Percentiles rank a stretch among this genome's conserved stretches.
Conservation (phyloP, 2,888 invertebrate species). For the Zeuzera pyrina region DNA sequence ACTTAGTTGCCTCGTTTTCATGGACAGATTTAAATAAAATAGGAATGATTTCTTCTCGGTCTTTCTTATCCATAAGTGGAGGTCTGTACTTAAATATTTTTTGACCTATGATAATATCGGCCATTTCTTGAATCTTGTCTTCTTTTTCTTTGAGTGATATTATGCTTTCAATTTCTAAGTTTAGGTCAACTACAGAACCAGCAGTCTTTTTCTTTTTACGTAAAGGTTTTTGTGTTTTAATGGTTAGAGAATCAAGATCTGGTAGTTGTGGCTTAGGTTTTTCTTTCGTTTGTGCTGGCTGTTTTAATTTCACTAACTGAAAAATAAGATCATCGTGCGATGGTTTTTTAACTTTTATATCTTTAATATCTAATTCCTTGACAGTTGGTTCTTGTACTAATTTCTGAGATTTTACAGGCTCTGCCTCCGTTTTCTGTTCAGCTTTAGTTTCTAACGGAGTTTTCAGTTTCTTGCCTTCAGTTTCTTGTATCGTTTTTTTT, state of each 20-base stretch:
- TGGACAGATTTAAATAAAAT: constrained; percentile 24
- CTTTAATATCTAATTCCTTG: constrained; percentile 22
- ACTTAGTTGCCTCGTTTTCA: constrained; percentile 12
- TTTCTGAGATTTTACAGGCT: constrained; percentile 9
- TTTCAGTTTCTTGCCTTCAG: constrained; percentile 5
- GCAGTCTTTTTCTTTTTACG: constrained; percentile 15
- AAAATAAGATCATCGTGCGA: constrained; percentile 28
- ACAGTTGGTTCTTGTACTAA: constrained; percentile 11
- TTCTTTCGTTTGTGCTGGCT: constrained; percentile 12
- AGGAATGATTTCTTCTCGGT: constrained; percentile 17
- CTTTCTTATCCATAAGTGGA: constrained; percentile 13
- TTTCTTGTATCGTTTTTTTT: constrained; percentile 11
- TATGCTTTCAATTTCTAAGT: constrained; percentile 23
- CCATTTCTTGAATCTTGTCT: constrained; percentile 9
- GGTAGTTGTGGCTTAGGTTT: constrained; percentile 5
- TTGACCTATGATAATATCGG: constrained; percentile 36
- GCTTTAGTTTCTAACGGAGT: constrained; percentile 8
- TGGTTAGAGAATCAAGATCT: neutral
- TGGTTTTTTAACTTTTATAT: constrained; percentile 19
- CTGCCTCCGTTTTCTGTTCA: constrained; percentile 6
- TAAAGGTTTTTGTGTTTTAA: constrained; percentile 6
- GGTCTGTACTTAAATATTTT: constrained; percentile 31
- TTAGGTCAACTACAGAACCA: constrained; percentile 26
- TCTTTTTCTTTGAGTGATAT: constrained; percentile 11
- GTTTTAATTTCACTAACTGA: constrained; percentile 26